These are phyloP conservation scores for Lindbergichthys nudifrons DNA, from an alignment of 2,797 vertebrate genomes.

Conservation along the genomic window DNA sequence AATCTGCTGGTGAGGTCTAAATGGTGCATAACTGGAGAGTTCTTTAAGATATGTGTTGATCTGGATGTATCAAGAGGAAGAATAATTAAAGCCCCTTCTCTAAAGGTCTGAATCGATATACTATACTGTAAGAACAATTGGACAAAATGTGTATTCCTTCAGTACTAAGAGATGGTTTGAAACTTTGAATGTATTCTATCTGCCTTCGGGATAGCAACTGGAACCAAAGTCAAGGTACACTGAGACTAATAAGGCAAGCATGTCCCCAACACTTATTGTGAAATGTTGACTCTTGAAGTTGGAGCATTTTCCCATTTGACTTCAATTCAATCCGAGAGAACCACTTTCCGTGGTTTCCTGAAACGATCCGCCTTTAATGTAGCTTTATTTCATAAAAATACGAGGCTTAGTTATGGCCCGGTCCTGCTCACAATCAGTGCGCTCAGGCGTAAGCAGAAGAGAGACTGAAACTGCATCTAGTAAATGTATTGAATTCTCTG, in stretches of 20 bases:
- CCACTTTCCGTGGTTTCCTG: neutral
- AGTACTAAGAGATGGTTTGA: neutral
- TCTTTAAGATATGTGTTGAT: conserved; percentile 6
- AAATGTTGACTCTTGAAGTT: conserved; percentile 10
- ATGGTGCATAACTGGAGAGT: neutral
- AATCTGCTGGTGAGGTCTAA: conserved; percentile 1
- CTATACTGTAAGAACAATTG: neutral
- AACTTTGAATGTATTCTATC: neutral
- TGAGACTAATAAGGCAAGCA: conserved; percentile 7
- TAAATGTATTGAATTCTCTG: neutral
- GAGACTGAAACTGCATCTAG: neutral
- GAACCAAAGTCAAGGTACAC: neutral
- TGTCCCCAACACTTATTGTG: neutral
- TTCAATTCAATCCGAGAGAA: neutral
- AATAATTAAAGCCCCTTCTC: neutral
- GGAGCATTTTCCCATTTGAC: conserved; percentile 1
- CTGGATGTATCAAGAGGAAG: neutral
- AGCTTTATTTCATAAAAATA: neutral
- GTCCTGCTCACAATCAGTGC: neutral
- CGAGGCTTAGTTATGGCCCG: neutral
- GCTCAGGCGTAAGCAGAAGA: neutral
- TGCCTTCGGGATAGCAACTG: neutral
- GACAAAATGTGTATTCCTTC: neutral
- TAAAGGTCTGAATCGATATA: neutral
- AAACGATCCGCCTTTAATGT: neutral